Evolutionary conservation across 1,140 invertebrate genomes (phyloP), one percentile per base, ranked within the genome.

Genomic region (Leptinotarsa lineolata): DNA sequence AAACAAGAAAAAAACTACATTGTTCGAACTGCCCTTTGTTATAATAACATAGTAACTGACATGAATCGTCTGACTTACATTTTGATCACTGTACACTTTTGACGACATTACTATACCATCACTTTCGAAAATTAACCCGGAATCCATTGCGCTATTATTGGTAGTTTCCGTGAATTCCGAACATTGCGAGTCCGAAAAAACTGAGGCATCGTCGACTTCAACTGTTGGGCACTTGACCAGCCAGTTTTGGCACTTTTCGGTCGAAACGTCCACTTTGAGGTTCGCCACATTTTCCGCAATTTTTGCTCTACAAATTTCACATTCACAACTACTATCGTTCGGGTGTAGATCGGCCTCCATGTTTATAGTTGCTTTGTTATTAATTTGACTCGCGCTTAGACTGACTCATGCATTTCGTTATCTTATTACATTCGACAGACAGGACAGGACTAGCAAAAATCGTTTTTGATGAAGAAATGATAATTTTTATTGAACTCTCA

Each of bases 201-300:
- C 8, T 6, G 66, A 65, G 61, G 45, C 74, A 30, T 45, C 30
- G 46, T 72, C 70, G 22, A 21, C 66, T 22, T 75, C 15, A 18
- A 16, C 15, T 13, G 48, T 16, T 5, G 70, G 20, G 70, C 73
- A 75, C 18, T 66, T 75, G 16, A 75, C 68, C 20, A 77, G 65
- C 76, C 76, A 77, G 3, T 75, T 16, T 54, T 74, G 48, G 48
- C 76, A 77, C 70, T 77, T 77, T 48, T 46, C 67, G 6, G 61
- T 15, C 8, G 20, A 46, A 60, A 71, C 75, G 21, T 69, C 24
- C 48, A 20, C 16, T 72, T 13, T 46, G 5, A 46, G 48, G 6
- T 54, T 54, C 2, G 48, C 4, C 16, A 54, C 48, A 54, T 54
- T 54, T 54, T 54, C 48, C 4, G n/a, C 16, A 15, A 54, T 18